These are phyloP conservation scores for Acyrthosiphon pisum DNA, from an alignment of 1,140 invertebrate genomes.

Conservation along the genomic window DNA sequence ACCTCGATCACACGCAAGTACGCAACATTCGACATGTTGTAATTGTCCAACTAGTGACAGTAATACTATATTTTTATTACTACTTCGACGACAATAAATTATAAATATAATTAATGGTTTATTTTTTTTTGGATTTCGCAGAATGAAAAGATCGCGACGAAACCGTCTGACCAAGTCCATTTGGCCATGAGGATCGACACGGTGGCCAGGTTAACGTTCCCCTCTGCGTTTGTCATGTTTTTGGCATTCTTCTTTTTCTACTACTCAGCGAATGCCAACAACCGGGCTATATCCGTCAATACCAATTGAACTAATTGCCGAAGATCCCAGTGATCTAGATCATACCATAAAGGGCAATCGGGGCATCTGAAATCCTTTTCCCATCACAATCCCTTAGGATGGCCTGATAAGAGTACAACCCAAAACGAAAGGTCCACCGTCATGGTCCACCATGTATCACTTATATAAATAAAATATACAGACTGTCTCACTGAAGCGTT, in stretches of 20 bases:
- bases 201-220: conserved; percentile 26
- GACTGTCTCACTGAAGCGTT: background rate
- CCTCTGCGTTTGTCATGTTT: conserved; percentile 10
- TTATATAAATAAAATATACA: background rate
- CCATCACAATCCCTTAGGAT: background rate
- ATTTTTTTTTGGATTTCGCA: background rate
- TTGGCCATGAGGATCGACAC: conserved; percentile 23
- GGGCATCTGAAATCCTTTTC: background rate
- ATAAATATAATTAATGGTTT: background rate
- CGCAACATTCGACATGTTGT: background rate
- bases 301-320: background rate
- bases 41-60: background rate
- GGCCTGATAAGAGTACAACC: background rate
- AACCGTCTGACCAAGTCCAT: background rate
- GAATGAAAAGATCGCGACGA: background rate
- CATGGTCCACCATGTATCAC: background rate
- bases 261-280: background rate
- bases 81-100: background rate
- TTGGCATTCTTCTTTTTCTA: conserved; percentile 36
- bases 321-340: background rate
- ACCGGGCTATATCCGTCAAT: background rate
- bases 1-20: no score
- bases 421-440: background rate
- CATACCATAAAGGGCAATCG: background rate
- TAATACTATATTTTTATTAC: background rate